Conservation (phyloP, 2,888 invertebrate species). For the Zaprionus bogoriensis region DNA sequence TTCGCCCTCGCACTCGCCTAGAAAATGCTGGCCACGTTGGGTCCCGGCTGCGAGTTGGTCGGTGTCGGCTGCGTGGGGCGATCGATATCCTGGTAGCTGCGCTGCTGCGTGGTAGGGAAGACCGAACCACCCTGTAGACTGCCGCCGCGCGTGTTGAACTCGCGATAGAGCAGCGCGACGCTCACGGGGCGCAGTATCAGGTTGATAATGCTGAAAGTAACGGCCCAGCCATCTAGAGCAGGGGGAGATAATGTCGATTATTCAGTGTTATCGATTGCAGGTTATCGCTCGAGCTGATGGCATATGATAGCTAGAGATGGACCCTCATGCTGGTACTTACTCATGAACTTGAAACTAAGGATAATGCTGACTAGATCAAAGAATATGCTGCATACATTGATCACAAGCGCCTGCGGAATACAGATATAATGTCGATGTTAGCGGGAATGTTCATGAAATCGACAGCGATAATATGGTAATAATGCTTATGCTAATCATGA, state of each 20-base stretch:
- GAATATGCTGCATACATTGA: constrained; percentile 82
- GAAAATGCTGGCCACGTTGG: constrained; percentile 82
- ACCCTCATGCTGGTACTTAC: constrained; percentile 76
- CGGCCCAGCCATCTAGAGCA: constrained; percentile 81
- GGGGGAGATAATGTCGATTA: not conserved
- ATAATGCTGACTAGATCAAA: constrained; percentile 82
- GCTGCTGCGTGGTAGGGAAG: constrained; percentile 81
- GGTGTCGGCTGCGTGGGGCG: constrained; percentile 82
- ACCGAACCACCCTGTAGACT: constrained; percentile 77
- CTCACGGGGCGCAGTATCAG: constrained; percentile 80
- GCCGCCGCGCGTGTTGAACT: constrained; percentile 82
- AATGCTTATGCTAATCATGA: not conserved
- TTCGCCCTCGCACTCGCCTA: constrained; percentile 46
- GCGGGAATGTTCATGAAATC: not conserved
- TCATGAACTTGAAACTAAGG: constrained; percentile 77
- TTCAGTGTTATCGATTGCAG: not conserved
- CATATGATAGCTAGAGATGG: not conserved
- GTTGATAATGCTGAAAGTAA: constrained; percentile 82
- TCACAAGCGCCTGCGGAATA: constrained; percentile 80
- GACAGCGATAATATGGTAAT: not conserved
- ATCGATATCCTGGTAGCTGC: constrained; percentile 83
- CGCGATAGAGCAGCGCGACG: constrained; percentile 80
- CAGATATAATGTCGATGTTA: constrained; percentile 4
- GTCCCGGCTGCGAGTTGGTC: constrained; percentile 77
- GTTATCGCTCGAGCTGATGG: no score